A percentile compares a stretch with the other conserved stretches of the same genome.
Evolutionary conservation across 1,140 invertebrate genomes (phyloP).

Genomic region (Hormaphis cornu): DNA sequence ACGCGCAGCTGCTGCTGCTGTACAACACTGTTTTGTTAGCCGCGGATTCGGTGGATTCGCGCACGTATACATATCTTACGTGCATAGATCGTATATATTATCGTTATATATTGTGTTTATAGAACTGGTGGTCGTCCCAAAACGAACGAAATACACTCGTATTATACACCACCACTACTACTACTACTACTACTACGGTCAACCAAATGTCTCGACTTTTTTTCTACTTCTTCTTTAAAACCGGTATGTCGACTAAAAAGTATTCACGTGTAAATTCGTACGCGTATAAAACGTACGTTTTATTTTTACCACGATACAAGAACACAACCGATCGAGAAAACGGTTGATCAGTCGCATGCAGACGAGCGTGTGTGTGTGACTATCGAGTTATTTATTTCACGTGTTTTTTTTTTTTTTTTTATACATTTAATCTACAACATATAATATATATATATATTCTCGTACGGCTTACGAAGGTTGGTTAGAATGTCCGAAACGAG

Average conservation of each 20-base stretch:
- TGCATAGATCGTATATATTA: too few species aligned
- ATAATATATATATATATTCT: background rate
- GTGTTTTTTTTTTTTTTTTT: conserved; percentile 17
- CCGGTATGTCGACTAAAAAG: conserved; percentile 32
- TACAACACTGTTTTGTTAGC: too few species aligned
- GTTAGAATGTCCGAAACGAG: conserved; percentile 31
- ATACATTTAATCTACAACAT: too few species aligned
- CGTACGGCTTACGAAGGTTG: conserved; percentile 23
- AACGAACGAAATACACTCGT: too few species aligned
- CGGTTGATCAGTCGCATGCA: conserved; percentile 7
- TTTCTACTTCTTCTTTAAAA: background rate
- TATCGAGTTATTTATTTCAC: conserved; percentile 30
- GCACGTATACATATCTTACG: too few species aligned
- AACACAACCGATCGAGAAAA: conserved; percentile 32
- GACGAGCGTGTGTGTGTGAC: background rate
- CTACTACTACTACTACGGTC: too few species aligned
- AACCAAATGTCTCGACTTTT: conserved; percentile 24
- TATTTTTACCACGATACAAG: background rate
- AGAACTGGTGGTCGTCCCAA: too few species aligned
- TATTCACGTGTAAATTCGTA: background rate
- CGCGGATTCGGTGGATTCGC: too few species aligned
- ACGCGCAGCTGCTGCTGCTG: too few species aligned
- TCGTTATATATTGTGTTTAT: too few species aligned
- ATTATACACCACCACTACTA: too few species aligned
- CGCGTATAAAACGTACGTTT: background rate